Conservation (phyloP, 1,140 invertebrate genomes). For the Ylistrum balloti region DNA sequence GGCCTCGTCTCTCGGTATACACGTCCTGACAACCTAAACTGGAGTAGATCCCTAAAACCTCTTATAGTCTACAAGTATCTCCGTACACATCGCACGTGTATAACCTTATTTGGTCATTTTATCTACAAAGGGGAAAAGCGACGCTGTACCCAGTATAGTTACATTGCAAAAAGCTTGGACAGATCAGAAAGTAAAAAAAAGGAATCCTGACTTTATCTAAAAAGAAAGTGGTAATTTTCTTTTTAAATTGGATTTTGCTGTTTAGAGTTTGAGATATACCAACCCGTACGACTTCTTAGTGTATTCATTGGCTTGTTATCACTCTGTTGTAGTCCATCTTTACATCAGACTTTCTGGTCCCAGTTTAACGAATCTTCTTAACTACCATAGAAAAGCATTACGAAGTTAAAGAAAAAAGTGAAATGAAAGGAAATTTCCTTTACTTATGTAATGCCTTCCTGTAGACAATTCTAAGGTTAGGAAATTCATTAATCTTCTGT, state of each 20-base stretch:
- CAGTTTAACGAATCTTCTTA: no score
- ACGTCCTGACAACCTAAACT: background rate
- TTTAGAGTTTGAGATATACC: background rate
- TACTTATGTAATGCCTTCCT: no score
- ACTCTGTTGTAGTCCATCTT: no score
- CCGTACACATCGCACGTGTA: background rate
- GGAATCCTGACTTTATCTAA: background rate
- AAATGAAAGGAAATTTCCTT: no score
- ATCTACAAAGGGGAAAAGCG: background rate
- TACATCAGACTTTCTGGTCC: no score
- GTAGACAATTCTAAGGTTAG: no score
- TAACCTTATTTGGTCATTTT: background rate
- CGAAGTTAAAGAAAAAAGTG: no score
- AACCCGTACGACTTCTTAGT: no score
- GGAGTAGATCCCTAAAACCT: background rate
- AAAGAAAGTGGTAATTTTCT: background rate
- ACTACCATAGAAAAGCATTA: no score
- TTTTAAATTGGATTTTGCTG: background rate
- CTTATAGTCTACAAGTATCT: background rate
- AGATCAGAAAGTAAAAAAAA: background rate
- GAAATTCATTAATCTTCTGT: no score
- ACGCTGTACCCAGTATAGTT: background rate
- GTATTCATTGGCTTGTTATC: no score
- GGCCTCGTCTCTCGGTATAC: background rate
- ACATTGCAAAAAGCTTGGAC: background rate